Evolutionary conservation across 2,888 invertebrate species (phyloP).

Genomic region (Cabera pusaria): DNA sequence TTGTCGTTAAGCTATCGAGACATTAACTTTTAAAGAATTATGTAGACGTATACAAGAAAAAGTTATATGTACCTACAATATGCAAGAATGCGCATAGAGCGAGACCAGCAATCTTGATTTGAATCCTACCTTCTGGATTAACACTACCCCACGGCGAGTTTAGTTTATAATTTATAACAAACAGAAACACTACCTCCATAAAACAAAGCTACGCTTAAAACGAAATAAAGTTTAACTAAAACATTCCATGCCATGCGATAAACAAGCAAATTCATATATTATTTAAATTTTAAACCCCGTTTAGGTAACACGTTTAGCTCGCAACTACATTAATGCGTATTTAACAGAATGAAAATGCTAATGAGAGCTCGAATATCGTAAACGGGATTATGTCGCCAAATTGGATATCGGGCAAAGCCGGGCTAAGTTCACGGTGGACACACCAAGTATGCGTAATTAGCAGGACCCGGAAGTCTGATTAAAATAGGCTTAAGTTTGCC

Average conservation of each 20-base stretch:
- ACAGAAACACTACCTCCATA: too few species aligned
- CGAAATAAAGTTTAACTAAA: conserved; percentile 8
- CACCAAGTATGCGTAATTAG: conserved; percentile 73
- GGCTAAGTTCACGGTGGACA: conserved; percentile 69
- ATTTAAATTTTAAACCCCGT: conserved; percentile 14
- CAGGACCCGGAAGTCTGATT: conserved; percentile 64
- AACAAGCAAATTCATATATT: conserved; percentile 1
- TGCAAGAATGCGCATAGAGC: too few species aligned
- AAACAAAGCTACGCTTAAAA: too few species aligned
- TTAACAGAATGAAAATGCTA: conserved; percentile 44
- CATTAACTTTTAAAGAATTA: too few species aligned
- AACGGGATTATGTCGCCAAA: conserved; percentile 72
- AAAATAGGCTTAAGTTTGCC: conserved; percentile 66
- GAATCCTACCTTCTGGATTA: too few species aligned
- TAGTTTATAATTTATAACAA: too few species aligned
- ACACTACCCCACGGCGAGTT: too few species aligned
- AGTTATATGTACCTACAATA: too few species aligned
- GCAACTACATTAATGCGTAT: conserved; percentile 20
- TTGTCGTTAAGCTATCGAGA: too few species aligned
- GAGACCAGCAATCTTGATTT: too few species aligned
- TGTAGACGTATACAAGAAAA: too few species aligned
- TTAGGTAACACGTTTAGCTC: conserved; percentile 17
- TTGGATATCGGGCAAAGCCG: conserved; percentile 73
- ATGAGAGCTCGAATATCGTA: conserved; percentile 65
- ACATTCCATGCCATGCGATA: conserved; percentile 3